A percentile compares a stretch with the other conserved stretches of the same genome.
Evolutionary conservation across 2,113 vertebrate genomes (phyloP).

Genomic region (Melanerpes formicivorus): DNA sequence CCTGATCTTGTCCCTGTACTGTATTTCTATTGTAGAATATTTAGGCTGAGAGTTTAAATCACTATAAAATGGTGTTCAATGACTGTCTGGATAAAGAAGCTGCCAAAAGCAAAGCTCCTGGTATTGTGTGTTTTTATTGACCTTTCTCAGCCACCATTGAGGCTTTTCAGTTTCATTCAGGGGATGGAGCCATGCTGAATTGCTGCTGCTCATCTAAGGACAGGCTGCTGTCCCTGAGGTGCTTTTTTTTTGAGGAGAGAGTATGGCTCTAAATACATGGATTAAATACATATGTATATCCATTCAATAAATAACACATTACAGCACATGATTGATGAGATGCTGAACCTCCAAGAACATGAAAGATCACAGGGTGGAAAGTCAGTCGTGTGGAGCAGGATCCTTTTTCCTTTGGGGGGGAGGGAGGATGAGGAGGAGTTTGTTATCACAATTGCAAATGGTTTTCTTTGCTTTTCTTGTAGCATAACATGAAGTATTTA

Average conservation of each 20-base stretch:
- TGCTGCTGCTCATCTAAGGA: not conserved
- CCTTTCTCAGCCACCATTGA: not conserved
- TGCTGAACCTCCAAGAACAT: fast-evolving
- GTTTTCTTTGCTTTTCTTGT: not conserved
- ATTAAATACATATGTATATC: not conserved
- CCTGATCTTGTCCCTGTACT: not conserved
- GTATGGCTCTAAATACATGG: not conserved
- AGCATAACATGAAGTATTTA: not conserved
- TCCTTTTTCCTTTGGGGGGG: not conserved
- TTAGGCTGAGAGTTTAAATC: not conserved
- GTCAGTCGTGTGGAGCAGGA: not conserved
- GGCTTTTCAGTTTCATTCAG: not conserved
- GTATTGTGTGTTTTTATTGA: not conserved
- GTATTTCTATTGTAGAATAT: not conserved
- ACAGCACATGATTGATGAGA: not conserved
- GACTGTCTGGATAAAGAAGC: not conserved
- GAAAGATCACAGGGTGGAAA: not conserved
- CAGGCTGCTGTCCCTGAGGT: not conserved
- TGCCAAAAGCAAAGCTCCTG: not conserved
- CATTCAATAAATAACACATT: not conserved
- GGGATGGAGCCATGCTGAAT: not conserved
- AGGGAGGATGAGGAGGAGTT: not conserved
- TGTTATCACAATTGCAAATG: not conserved
- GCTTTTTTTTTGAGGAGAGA: not conserved
- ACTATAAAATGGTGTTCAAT: not conserved